Base-by-base conservation (phyloP, 2,113 vertebrate genomes). In the Propithecus coquereli region DNA sequence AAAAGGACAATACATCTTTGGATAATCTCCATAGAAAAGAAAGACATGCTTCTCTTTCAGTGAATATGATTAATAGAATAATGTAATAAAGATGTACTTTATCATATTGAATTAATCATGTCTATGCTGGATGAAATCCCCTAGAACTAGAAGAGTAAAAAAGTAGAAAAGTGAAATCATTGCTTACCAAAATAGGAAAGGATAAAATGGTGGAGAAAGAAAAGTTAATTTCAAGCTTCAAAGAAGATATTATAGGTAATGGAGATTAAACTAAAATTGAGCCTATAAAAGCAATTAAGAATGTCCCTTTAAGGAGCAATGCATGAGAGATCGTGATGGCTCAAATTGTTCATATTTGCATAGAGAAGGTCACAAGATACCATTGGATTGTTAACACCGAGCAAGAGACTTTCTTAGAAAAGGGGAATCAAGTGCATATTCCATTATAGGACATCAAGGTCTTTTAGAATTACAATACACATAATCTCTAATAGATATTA, bases 151-250 rank as follows among this genome's bases (percentile, higher is more conserved):
- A 86, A 94, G 80, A 43, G 37, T 73, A 59, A 84, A 96, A 79
- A 54, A 54, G n/a, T 82, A 20, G 65, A 83, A 94, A 84, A 43
- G 37, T 77, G 52, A 87, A 96, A 79, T 65, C 17, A 87, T 47
- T 84, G 83, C 47, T 96, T 94, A 96, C 84, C 74, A 93, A 96
- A 94, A 90, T 68, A 90, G 52, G n/a, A 84, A 81, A 66, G 70
- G 32, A n/a, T 88, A 95, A 92, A 80, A 87, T 94, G 22, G 37
- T 90, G 65, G 71, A 76, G 18, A 94, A 77, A 88, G 25, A 94
- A 95, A 96, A 92, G 87, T 90, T 96, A 97, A 97, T 97, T 98
- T 97, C 97, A 97, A 97, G 94, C 87, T 97, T 96, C 92, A 94
- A 94, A 96, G 93, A 97, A 70, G 76, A 95, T 92, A 97, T 87